These are phyloP conservation scores for Lepidocolaptes lacrymiger DNA, from an alignment of 2,797 vertebrate species.

Conservation along the genomic window DNA sequence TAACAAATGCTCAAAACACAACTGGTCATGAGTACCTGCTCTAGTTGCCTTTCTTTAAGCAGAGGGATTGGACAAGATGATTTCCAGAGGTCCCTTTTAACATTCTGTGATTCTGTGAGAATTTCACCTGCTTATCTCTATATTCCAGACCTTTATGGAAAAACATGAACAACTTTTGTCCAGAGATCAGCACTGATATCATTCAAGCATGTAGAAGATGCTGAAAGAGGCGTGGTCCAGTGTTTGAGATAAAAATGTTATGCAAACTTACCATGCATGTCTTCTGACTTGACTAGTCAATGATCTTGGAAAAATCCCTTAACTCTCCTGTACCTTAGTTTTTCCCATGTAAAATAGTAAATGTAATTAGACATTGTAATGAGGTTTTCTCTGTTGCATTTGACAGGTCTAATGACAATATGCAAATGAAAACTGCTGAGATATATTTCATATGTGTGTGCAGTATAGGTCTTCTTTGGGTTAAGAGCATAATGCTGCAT, in stretches of 20 bases:
- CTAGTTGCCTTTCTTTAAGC: background rate
- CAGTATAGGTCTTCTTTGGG: background rate
- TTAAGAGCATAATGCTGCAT: background rate
- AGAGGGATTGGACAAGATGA: background rate
- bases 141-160: background rate
- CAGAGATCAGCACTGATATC: background rate
- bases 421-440: background rate
- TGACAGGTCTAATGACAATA: background rate
- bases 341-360: background rate
- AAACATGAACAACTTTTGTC: background rate
- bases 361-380: background rate
- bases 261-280: background rate
- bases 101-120: background rate
- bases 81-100: background rate
- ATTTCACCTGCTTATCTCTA: background rate
- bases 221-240: background rate
- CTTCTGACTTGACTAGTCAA: background rate
- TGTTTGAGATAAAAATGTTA: background rate
- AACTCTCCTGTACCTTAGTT: background rate
- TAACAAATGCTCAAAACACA: background rate
- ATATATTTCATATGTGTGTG: background rate
- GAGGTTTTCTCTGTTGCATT: background rate
- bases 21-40: background rate
- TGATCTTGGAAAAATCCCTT: background rate
- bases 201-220: background rate